A percentile compares a stretch with the other conserved stretches of the same genome.
Conservation (phyloP, 2,888 invertebrate genomes). For the Ctena decussata region DNA sequence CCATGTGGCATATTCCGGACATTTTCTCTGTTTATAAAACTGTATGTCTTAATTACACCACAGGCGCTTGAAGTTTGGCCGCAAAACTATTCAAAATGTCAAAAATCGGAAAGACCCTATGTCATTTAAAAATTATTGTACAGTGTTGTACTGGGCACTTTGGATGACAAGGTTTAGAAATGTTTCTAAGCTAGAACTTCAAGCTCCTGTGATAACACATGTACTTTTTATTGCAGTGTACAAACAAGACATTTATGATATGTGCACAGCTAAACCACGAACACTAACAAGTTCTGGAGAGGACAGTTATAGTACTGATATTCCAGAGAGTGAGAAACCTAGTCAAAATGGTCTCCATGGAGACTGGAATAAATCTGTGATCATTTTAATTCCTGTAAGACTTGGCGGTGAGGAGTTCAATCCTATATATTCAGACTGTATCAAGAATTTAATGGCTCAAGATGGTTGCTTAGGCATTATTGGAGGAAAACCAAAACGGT, state of each 20-base stretch:
- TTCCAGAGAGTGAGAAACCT: neutral
- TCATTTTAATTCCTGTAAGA: slow-evolving; percentile 94
- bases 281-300: slow-evolving; percentile 59
- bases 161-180: no score
- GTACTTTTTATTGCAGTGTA: slow-evolving; percentile 89
- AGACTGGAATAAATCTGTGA: slow-evolving; percentile 87
- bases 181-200: no score
- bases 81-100: no score
- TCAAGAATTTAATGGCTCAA: slow-evolving; percentile 93
- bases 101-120: no score
- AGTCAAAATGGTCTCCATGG: slow-evolving; percentile 3
- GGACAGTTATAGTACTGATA: slow-evolving; percentile 37
- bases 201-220: no score
- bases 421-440: slow-evolving; percentile 93
- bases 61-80: no score
- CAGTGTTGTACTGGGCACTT: no score
- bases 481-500: slow-evolving; percentile 97
- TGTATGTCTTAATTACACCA: no score
- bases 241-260: slow-evolving; percentile 91
- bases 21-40: no score
- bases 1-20: no score
- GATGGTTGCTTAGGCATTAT: slow-evolving; percentile 96
- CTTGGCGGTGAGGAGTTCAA: slow-evolving; percentile 96
- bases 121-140: no score
- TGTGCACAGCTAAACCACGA: slow-evolving; percentile 80